phyloP scores from a whole-genome alignment of 2,888 invertebrate genomes.

The Auanema freiburgensis region DNA sequence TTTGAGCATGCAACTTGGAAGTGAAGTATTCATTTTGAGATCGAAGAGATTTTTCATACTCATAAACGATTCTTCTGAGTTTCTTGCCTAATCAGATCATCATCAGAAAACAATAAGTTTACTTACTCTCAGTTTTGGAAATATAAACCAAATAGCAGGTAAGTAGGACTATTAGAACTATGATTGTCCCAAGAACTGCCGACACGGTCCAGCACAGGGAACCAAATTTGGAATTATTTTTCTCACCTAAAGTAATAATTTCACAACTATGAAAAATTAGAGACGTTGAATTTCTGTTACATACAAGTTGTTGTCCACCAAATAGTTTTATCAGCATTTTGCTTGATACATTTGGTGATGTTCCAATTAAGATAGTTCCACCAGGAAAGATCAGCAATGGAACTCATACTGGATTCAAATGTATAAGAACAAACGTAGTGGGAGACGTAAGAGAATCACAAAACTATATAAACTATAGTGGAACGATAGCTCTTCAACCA shows the following conservation, averaged over 20 bases:
- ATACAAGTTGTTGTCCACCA: constrained; percentile 59
- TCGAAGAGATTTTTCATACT: constrained; percentile 31
- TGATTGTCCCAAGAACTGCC: constrained; percentile 26
- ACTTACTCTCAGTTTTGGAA: constrained; percentile 46
- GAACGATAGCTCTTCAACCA: too few relatives aligned
- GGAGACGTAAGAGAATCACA: too few relatives aligned
- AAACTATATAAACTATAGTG: too few relatives aligned
- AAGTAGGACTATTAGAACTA: constrained; percentile 24
- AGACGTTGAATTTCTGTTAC: constrained; percentile 6
- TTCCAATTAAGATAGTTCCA: constrained; percentile 62
- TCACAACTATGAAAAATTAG: background rate
- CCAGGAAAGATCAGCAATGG: constrained; percentile 56
- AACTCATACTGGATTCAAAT: constrained; percentile 9
- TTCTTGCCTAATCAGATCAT: constrained; percentile 26
- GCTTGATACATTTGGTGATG: constrained; percentile 51
- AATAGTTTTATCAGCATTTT: constrained; percentile 48
- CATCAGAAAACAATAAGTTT: constrained; percentile 1
- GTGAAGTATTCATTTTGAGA: constrained; percentile 52
- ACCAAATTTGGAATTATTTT: constrained; percentile 30
- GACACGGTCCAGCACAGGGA: constrained; percentile 45
- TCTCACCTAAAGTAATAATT: constrained; percentile 23
- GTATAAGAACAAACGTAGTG: too few relatives aligned
- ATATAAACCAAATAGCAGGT: constrained; percentile 34
- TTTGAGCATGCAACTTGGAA: constrained; percentile 40
- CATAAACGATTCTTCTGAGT: constrained; percentile 22